A percentile compares a stretch with the other conserved stretches of the same genome.
phyloP scores from a whole-genome alignment of 2,113 vertebrate genomes.

The Cephalopholis sonnerati region DNA sequence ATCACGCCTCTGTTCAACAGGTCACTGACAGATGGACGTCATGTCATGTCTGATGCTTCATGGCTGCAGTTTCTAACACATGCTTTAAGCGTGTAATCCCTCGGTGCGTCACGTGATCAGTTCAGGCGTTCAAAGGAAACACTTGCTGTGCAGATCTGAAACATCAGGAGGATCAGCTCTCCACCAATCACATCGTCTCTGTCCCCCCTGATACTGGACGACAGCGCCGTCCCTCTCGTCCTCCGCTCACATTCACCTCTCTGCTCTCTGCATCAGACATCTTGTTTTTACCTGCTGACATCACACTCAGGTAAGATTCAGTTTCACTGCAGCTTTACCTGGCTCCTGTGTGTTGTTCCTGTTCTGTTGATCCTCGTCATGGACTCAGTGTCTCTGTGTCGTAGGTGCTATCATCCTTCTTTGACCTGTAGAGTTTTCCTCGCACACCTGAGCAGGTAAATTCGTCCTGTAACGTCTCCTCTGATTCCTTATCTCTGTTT shows the following conservation, averaged over 20 bases:
- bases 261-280: constrained; percentile 29
- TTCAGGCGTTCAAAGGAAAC: constrained; percentile 5
- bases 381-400: background rate
- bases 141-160: constrained; percentile 13
- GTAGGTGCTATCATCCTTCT: background rate
- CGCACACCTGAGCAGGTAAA: background rate
- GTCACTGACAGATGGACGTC: background rate
- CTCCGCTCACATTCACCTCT: constrained; percentile 33
- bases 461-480: background rate
- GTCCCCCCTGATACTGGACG: constrained; percentile 44
- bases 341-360: background rate
- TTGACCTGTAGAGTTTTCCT: background rate
- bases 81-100: background rate
- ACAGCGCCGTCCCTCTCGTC: constrained; percentile 16
- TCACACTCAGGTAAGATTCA: constrained; percentile 27
- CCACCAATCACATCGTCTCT: constrained; percentile 60
- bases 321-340: background rate
- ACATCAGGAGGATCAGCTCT: constrained; percentile 39
- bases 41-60: background rate
- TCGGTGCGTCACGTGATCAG: background rate
- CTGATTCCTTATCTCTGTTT: constrained; percentile 7
- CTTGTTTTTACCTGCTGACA: background rate
- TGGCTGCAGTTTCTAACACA: background rate
- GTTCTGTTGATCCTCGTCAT: background rate
- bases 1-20: no score